Base-by-base conservation (phyloP, 2,797 vertebrate species). In the Trachops cirrhosus region DNA sequence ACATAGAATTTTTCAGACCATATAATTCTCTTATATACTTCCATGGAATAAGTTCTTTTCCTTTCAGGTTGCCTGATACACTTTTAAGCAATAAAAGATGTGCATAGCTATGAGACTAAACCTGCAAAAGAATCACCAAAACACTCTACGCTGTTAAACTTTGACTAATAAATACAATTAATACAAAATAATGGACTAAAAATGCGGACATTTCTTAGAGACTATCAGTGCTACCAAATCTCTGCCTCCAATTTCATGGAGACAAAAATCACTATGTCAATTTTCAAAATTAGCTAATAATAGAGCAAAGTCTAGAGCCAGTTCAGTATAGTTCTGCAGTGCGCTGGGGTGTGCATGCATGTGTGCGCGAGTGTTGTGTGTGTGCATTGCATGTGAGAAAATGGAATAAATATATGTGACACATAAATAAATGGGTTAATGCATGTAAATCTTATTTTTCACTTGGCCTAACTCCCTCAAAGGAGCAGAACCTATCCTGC, bases 1-100 rank as follows among this genome's bases (percentile, higher is more conserved):
- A 89, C 21, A 77, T 12, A 11, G n/a, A 54, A 48, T 74, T 94
- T 95, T 96, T 92, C 68, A 88, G 29, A 64, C 29, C n/a, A 78
- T 11, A 82, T 11, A 86, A 83, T 41, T 3, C 1, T 88, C 6
- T 82, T 16, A 68, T n/a, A 39, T 37, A 70, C 18, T 7, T 15
- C 78, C 18, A 34, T 39, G 26, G 14, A 11, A 6, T 86, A 86
- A 41, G 1, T 29, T 68, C 3, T 32, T 68, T 86, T 89, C 93
- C 10, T 26, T 75, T 79, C 39, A 54, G 29, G 0, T 71, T 83
- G 2, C 79, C 14, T 86, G 48, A 44, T 94, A 90, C 34, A 64
- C 4, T 29, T 67, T 5, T 82, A 59, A 87, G n/a, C 86, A 24
- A 89, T 46, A 54, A 77, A 97, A 48, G 3, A 67, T 46, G 50